Conservation (phyloP, 2,113 vertebrate genomes). For the Planiliza haematocheilus region DNA sequence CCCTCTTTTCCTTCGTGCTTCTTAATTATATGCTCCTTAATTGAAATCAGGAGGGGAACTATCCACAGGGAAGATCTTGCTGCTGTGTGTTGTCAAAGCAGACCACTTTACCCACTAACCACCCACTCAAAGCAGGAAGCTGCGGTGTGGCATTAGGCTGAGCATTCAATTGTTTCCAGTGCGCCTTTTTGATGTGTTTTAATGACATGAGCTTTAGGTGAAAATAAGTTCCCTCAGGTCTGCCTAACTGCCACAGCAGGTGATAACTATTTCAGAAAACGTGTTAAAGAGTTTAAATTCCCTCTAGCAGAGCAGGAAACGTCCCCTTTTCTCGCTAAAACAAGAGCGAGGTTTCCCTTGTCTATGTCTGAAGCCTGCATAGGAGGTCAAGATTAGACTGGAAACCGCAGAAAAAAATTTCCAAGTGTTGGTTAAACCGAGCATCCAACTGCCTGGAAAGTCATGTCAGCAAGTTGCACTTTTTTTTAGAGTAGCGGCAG, state of each 20-base stretch:
- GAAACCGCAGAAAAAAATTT: constrained; percentile 62
- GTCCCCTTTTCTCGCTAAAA: constrained; percentile 25
- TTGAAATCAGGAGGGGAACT: constrained; percentile 43
- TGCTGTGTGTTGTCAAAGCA: constrained; percentile 21
- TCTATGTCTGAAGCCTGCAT: constrained; percentile 32
- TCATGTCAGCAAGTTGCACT: constrained; percentile 37
- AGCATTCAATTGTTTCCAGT: constrained; percentile 30
- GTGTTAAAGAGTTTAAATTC: background rate
- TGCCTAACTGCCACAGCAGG: background rate
- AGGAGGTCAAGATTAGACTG: constrained; percentile 69
- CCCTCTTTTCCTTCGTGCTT: constrained; percentile 23
- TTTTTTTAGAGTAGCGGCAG: background rate
- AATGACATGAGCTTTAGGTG: constrained; percentile 34
- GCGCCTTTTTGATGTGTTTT: constrained; percentile 23
- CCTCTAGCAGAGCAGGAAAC: constrained; percentile 17
- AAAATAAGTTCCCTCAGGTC: constrained; percentile 14
- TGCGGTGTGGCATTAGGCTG: constrained; percentile 21
- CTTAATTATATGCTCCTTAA: constrained; percentile 38
- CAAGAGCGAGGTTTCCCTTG: constrained; percentile 51
- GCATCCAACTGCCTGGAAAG: constrained; percentile 22
- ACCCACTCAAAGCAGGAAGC: constrained; percentile 45
- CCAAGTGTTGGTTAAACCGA: constrained; percentile 51
- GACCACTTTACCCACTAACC: constrained; percentile 26
- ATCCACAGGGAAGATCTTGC: constrained; percentile 19
- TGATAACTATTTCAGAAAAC: background rate